These are phyloP conservation scores for Noturus placidus DNA, from an alignment of 2,113 vertebrate genomes.

Conservation along the genomic window DNA sequence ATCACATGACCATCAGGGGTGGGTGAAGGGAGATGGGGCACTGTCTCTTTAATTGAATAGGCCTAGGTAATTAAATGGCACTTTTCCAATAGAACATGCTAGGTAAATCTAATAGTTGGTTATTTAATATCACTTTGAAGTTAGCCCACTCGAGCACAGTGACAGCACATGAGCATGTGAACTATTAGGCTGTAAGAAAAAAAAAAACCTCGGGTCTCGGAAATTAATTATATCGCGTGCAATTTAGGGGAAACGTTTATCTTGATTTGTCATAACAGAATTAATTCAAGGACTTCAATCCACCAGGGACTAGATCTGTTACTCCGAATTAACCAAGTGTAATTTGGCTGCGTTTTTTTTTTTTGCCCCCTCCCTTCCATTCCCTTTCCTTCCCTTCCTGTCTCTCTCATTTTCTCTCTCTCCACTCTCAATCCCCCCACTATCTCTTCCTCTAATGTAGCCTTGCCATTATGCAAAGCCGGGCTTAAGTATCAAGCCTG, in stretches of 20 bases:
- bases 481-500: constrained; percentile 92
- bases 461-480: constrained; percentile 92
- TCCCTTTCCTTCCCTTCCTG: constrained; percentile 60
- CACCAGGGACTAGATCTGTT: constrained; percentile 99
- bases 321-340: constrained; percentile 99
- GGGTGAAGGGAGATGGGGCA: constrained; percentile 77
- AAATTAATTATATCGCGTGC: constrained; percentile 99
- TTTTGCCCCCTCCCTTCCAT: constrained; percentile 39
- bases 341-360: constrained; percentile 87
- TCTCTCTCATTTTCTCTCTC: constrained; percentile 45
- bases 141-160: constrained; percentile 96
- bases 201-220: constrained; percentile 82
- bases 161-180: constrained; percentile 97
- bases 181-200: constrained; percentile 83
- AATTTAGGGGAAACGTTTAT: constrained; percentile 99
- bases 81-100: constrained; percentile 99
- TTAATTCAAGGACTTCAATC: constrained; percentile 99
- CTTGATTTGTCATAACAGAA: constrained; percentile 99
- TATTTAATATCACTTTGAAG: constrained; percentile 99
- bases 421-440: constrained; percentile 17
- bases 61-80: constrained; percentile 99
- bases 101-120: constrained; percentile 99
- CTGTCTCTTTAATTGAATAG: constrained; percentile 99
- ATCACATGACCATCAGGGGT: constrained; percentile 87
- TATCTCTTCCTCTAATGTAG: constrained; percentile 81